These are phyloP conservation scores for Apis mellifera DNA, from an alignment of 1,140 invertebrate species.

Conservation along the genomic window DNA sequence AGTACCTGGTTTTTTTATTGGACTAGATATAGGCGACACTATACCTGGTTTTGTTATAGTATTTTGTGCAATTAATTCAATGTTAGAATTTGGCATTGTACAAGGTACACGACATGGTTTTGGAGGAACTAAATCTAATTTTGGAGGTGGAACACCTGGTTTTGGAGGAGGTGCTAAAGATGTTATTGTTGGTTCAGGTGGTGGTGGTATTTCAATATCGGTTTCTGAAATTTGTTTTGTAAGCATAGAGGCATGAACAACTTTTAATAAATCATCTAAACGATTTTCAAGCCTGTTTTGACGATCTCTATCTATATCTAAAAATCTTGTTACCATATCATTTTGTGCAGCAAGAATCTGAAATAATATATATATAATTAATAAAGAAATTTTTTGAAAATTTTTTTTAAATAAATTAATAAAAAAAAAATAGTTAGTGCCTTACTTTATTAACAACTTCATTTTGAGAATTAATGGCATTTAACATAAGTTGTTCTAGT, in stretches of 20 bases:
- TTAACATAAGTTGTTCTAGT: conserved; percentile 76
- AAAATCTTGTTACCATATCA: conserved; percentile 76
- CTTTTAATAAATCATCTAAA: conserved; percentile 76
- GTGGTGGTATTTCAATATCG: conserved; percentile 32
- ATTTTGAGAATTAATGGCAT: conserved; percentile 78
- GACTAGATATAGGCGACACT: conserved; percentile 71
- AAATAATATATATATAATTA: conserved; percentile 38
- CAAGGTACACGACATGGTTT: conserved; percentile 79
- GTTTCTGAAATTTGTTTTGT: conserved; percentile 64
- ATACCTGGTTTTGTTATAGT: conserved; percentile 73
- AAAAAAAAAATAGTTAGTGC: conserved; percentile 22
- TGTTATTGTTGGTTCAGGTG: conserved; percentile 67
- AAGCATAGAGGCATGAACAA: conserved; percentile 73
- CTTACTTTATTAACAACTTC: conserved; percentile 79
- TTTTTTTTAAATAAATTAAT: neutral
- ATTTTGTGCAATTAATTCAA: conserved; percentile 75
- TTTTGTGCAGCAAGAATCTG: conserved; percentile 79
- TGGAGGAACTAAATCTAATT: conserved; percentile 78
- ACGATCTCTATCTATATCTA: conserved; percentile 77
- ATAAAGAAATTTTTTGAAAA: neutral
- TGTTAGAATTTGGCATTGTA: conserved; percentile 68
- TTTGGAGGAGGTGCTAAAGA: conserved; percentile 76
- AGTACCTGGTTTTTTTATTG: conserved; percentile 68
- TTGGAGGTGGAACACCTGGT: conserved; percentile 76
- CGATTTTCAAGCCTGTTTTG: conserved; percentile 77